These are phyloP conservation scores for Hippocampus barbouri DNA, from an alignment of 2,113 vertebrate species.

Conservation along the genomic window DNA sequence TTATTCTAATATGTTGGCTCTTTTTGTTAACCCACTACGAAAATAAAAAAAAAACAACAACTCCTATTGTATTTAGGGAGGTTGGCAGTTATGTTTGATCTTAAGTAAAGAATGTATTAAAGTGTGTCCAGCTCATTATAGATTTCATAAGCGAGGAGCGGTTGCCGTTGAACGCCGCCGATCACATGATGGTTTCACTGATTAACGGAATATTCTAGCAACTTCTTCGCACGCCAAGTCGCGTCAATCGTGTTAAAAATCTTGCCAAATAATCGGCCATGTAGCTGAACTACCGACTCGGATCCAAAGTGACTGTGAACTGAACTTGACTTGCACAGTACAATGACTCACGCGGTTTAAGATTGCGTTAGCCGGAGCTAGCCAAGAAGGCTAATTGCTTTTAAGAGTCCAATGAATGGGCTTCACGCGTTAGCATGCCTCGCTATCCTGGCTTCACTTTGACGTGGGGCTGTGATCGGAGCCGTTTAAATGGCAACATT, in stretches of 20 bases:
- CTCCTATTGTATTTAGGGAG: no score
- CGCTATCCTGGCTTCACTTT: slow-evolving; percentile 42
- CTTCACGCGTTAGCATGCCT: slow-evolving; percentile 43
- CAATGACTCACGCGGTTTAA: neutral
- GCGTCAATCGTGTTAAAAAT: neutral
- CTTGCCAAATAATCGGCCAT: neutral
- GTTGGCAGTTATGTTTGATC: no score
- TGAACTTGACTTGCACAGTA: neutral
- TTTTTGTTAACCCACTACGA: no score
- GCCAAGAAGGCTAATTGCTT: slow-evolving; percentile 15
- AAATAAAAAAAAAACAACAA: no score
- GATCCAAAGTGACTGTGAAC: neutral
- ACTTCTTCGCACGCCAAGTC: neutral
- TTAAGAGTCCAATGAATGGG: slow-evolving; percentile 57
- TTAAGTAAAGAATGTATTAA: neutral
- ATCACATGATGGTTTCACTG: neutral
- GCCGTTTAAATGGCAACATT: neutral
- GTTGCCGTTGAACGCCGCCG: neutral
- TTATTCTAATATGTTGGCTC: no score
- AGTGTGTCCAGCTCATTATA: neutral
- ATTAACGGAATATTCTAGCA: slow-evolving; percentile 22
- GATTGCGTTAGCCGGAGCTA: slow-evolving; percentile 12
- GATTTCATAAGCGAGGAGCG: neutral
- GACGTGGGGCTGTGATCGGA: slow-evolving; percentile 21
- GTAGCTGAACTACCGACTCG: neutral